These are phyloP conservation scores for Varecia variegata DNA, from an alignment of 2,797 vertebrate species.

Conservation along the genomic window DNA sequence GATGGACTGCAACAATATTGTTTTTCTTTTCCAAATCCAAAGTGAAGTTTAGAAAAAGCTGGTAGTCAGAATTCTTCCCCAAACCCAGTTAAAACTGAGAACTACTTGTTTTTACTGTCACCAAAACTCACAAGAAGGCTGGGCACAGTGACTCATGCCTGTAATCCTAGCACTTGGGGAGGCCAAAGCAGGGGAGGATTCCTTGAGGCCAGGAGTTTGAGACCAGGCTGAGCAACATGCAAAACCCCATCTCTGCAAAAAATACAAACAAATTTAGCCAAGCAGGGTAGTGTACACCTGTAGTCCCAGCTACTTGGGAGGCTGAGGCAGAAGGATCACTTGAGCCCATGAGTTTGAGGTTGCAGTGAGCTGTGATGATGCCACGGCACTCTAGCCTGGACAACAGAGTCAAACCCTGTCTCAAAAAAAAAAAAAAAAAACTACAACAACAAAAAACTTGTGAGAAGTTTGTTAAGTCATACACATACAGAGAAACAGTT, in stretches of 20 bases:
- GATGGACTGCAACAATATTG: background rate
- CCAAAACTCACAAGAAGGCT: background rate
- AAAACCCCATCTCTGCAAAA: background rate
- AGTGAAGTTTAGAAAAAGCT: constrained; percentile 29
- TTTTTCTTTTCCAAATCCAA: constrained; percentile 53
- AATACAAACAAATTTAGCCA: background rate
- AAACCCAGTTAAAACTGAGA: constrained; percentile 36
- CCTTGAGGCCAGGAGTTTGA: background rate
- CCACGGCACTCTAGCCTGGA: background rate
- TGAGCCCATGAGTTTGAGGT: background rate
- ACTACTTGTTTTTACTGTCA: constrained; percentile 19
- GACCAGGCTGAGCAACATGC: background rate
- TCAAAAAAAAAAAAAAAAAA: too few species aligned
- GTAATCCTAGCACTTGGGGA: background rate
- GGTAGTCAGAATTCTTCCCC: background rate
- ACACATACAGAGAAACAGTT: background rate
- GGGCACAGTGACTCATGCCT: background rate
- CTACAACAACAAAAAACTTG: background rate
- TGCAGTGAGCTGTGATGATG: background rate
- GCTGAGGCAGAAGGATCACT: background rate
- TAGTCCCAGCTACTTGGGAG: background rate
- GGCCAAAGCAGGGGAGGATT: background rate
- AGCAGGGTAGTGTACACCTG: background rate
- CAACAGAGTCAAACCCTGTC: background rate
- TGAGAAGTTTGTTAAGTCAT: constrained; percentile 27